Evolutionary conservation across 2,113 vertebrate genomes (phyloP).

Genomic region (Protobothrops flavoviridis): DNA sequence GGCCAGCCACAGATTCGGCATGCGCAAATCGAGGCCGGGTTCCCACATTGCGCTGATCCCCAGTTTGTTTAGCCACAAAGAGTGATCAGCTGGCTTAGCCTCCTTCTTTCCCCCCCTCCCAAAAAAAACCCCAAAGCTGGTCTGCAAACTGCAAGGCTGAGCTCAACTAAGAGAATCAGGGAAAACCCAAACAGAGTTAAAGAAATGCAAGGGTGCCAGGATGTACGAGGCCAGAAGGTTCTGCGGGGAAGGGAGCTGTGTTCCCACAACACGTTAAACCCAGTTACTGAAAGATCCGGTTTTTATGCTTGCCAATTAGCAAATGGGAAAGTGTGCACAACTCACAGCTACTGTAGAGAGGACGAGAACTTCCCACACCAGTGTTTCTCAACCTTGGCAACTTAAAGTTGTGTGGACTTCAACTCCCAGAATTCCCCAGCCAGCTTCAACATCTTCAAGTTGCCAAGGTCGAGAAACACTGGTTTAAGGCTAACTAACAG

Average conservation of each 20-base stretch:
- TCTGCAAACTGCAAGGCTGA: not conserved
- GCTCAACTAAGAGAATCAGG: rapidly evolving
- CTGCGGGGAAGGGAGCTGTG: not conserved
- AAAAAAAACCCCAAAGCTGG: not conserved
- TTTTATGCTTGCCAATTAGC: not conserved
- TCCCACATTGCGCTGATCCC: not conserved
- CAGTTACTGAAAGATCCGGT: not conserved
- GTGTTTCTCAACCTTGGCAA: not conserved
- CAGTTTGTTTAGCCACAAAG: not conserved
- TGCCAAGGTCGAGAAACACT: no score
- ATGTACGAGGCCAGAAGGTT: not conserved
- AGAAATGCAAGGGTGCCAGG: not conserved
- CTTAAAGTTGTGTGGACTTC: not conserved
- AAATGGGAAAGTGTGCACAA: not conserved
- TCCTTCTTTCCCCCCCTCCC: no score
- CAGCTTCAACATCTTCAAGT: not conserved
- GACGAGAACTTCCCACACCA: not conserved
- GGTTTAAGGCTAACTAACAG: not conserved
- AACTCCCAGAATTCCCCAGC: not conserved
- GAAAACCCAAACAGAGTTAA: not conserved
- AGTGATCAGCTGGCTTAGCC: not conserved
- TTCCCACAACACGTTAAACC: not conserved
- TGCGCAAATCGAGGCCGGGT: not conserved
- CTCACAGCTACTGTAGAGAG: no score
- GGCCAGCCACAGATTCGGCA: not conserved